A percentile compares a stretch with the other conserved stretches of the same genome.
These are phyloP conservation scores for Triops longicaudatus DNA, from an alignment of 1,140 invertebrate genomes.

Conservation along the genomic window DNA sequence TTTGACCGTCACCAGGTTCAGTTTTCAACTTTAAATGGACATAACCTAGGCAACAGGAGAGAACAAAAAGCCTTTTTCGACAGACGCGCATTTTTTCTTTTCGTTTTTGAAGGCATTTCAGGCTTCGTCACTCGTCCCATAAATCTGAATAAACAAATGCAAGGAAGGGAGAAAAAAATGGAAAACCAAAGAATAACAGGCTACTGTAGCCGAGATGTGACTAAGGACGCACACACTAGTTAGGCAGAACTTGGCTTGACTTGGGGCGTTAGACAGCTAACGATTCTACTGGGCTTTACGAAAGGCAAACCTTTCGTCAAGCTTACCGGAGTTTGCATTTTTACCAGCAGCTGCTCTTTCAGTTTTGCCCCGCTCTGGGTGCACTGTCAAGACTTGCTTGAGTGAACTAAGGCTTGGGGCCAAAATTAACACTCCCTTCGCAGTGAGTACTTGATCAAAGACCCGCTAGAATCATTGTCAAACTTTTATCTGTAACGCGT, in stretches of 20 bases:
- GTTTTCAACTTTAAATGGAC: no score
- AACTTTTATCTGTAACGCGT: background rate
- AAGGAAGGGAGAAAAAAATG: background rate
- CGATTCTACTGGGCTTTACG: background rate
- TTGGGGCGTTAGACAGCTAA: background rate
- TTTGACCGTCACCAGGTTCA: no score
- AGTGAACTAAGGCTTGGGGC: background rate
- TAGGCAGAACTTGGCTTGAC: background rate
- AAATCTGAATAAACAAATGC: background rate
- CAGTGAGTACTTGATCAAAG: background rate
- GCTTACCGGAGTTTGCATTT: background rate
- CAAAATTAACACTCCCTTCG: background rate
- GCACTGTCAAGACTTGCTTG: background rate
- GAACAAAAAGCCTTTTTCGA: background rate
- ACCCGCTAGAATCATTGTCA: conserved; percentile 1
- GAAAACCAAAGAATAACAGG: background rate
- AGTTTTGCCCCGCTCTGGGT: background rate
- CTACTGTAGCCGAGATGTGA: background rate
- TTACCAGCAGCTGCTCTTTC: background rate
- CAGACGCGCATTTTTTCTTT: background rate
- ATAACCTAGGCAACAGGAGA: background rate
- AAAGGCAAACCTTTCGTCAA: background rate
- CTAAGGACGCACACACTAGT: background rate
- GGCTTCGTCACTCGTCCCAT: background rate
- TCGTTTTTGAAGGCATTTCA: background rate